phyloP scores from a whole-genome alignment of 1,140 invertebrate genomes.

The Hyposmocoma kahamanoa region DNA sequence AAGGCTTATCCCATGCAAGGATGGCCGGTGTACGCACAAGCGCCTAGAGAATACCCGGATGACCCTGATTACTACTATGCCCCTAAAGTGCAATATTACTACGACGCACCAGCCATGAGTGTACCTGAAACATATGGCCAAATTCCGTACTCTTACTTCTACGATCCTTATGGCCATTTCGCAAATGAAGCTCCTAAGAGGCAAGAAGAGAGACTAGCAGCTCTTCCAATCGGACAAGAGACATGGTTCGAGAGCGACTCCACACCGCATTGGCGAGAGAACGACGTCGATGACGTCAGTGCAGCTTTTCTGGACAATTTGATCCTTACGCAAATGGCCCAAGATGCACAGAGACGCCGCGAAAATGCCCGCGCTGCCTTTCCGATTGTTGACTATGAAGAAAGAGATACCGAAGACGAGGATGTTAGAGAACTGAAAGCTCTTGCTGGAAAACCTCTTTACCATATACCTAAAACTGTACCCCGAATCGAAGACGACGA shows the following conservation, averaged over 20 bases:
- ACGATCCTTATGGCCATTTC: slow-evolving; percentile 74
- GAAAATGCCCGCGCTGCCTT: slow-evolving; percentile 54
- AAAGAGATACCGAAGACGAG: slow-evolving; percentile 74
- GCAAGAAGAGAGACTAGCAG: slow-evolving; percentile 70
- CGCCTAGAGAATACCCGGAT: slow-evolving; percentile 54
- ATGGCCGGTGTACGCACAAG: slow-evolving; percentile 66
- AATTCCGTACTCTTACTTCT: slow-evolving; percentile 71
- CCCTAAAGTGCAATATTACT: slow-evolving; percentile 58
- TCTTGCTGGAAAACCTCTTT: slow-evolving; percentile 69
- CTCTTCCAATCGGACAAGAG: slow-evolving; percentile 77
- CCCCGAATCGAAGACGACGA: slow-evolving; percentile 58
- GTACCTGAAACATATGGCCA: slow-evolving; percentile 54
- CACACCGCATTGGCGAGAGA: slow-evolving; percentile 50
- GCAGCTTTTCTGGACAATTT: slow-evolving; percentile 78
- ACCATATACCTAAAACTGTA: slow-evolving; percentile 64
- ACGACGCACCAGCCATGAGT: slow-evolving; percentile 45
- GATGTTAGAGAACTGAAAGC: slow-evolving; percentile 76
- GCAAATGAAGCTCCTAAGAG: slow-evolving; percentile 72
- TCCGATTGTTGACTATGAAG: slow-evolving; percentile 62
- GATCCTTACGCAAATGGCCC: slow-evolving; percentile 77
- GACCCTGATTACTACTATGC: slow-evolving; percentile 63
- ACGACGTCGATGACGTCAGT: slow-evolving; percentile 74
- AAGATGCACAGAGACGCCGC: slow-evolving; percentile 68
- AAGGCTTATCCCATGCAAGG: slow-evolving; percentile 59
- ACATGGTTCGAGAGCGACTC: slow-evolving; percentile 75